Evolutionary conservation across 1,140 invertebrate species (phyloP).

Genomic region (Aplysia californica): DNA sequence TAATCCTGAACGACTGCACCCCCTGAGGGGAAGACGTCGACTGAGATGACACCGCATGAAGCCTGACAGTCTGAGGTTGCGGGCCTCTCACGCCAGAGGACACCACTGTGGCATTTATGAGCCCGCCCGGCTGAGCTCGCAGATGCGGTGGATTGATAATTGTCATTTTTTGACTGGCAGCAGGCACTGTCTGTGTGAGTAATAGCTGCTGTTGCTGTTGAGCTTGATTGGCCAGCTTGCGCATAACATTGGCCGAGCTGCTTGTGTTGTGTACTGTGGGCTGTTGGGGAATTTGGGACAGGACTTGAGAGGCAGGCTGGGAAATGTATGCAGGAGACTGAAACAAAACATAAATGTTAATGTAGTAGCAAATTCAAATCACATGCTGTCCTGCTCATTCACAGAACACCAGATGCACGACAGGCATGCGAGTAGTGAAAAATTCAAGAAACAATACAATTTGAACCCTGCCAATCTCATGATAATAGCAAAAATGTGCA

Average conservation of each 20-base stretch:
- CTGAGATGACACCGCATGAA: too few species aligned
- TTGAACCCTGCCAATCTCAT: too few species aligned
- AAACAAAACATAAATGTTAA: background rate
- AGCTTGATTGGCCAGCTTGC: background rate
- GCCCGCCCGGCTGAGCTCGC: background rate
- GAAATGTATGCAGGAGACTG: conserved; percentile 8
- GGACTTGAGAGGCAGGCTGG: background rate
- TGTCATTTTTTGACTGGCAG: conserved; percentile 12
- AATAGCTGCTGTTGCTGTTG: background rate
- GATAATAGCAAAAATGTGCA: too few species aligned
- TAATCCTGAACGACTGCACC: conserved; percentile 24
- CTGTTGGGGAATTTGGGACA: background rate
- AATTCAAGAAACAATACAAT: background rate
- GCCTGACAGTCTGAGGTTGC: background rate
- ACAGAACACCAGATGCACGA: background rate
- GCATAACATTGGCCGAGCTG: conserved; percentile 13
- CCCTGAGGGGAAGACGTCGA: conserved; percentile 10
- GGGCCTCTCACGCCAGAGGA: background rate
- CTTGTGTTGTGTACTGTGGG: background rate
- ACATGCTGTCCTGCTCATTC: background rate
- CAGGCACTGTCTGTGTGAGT: too few species aligned
- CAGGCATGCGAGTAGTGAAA: background rate
- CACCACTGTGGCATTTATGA: background rate
- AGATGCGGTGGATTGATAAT: conserved; percentile 14
- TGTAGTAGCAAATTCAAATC: background rate